These are phyloP conservation scores for Cavia aperea DNA, from an alignment of 2,113 vertebrate species.

Conservation along the genomic window DNA sequence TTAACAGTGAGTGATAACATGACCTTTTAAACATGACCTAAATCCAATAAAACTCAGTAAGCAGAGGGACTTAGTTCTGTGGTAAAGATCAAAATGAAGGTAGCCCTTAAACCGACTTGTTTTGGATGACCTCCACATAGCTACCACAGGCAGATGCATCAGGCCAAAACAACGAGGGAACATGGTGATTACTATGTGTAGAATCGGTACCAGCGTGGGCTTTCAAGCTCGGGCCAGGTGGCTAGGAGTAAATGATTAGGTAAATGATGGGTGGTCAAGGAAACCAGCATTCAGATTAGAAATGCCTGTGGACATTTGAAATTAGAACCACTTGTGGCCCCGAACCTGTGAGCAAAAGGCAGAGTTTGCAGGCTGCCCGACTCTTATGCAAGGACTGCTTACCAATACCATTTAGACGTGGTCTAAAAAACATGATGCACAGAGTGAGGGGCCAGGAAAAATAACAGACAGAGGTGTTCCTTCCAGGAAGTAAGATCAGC, in stretches of 20 bases:
- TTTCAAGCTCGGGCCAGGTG: background rate
- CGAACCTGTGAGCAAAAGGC: background rate
- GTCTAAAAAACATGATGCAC: background rate
- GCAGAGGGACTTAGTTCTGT: background rate
- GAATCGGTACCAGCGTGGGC: background rate
- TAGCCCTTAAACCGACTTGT: background rate
- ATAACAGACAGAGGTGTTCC: background rate
- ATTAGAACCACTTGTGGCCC: conserved; percentile 1
- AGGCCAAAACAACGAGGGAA: background rate
- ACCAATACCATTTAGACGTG: background rate
- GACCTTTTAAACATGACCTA: background rate
- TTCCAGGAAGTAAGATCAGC: conserved; percentile 27
- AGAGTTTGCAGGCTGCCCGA: background rate
- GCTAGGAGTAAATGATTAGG: conserved; percentile 4
- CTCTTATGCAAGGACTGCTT: background rate
- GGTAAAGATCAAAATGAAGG: background rate
- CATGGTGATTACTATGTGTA: background rate
- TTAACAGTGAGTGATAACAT: background rate
- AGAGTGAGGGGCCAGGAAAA: background rate
- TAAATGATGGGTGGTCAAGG: background rate
- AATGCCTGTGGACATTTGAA: background rate
- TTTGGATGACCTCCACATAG: background rate
- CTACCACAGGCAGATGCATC: background rate
- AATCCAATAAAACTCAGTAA: background rate
- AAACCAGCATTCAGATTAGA: background rate